Evolutionary conservation across 2,888 invertebrate species (phyloP).

Genomic region (Agrotis puta): DNA sequence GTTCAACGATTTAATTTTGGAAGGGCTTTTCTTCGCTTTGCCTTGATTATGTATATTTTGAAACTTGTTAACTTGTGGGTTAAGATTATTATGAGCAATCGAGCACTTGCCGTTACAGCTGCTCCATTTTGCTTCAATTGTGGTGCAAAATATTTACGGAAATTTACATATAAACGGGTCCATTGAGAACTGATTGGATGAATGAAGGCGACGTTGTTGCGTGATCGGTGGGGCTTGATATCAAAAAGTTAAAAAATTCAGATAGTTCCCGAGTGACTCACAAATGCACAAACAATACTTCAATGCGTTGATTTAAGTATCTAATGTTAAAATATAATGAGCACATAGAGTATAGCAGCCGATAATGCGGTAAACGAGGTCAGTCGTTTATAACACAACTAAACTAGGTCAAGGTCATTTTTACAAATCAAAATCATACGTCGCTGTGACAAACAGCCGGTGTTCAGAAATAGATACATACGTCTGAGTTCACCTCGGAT

Average conservation of each 20-base stretch:
- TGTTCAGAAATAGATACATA: constrained; percentile 84
- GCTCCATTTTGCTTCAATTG: constrained; percentile 10
- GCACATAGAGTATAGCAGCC: constrained; percentile 80
- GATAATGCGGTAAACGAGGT: constrained; percentile 90
- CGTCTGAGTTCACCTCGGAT: constrained; percentile 84
- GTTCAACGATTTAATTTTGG: constrained; percentile 1
- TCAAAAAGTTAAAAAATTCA: background rate
- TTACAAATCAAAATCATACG: constrained; percentile 89
- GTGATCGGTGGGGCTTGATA: background rate
- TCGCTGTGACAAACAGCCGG: constrained; percentile 83
- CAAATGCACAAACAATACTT: constrained; percentile 60
- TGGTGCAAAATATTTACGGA: background rate
- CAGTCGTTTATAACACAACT: constrained; percentile 87
- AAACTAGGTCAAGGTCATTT: constrained; percentile 91
- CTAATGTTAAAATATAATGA: constrained; percentile 84
- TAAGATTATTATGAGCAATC: constrained; percentile 8
- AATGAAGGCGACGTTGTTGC: constrained; percentile 1
- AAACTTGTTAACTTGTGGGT: background rate
- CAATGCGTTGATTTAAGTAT: constrained; percentile 55
- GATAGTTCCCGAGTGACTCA: background rate
- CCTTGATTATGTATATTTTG: background rate
- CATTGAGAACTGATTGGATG: constrained; percentile 12
- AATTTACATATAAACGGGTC: constrained; percentile 9
- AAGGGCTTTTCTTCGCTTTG: background rate
- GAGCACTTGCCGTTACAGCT: background rate